These are phyloP conservation scores for Salmo trutta DNA, from an alignment of 2,797 vertebrate genomes.

Conservation along the genomic window DNA sequence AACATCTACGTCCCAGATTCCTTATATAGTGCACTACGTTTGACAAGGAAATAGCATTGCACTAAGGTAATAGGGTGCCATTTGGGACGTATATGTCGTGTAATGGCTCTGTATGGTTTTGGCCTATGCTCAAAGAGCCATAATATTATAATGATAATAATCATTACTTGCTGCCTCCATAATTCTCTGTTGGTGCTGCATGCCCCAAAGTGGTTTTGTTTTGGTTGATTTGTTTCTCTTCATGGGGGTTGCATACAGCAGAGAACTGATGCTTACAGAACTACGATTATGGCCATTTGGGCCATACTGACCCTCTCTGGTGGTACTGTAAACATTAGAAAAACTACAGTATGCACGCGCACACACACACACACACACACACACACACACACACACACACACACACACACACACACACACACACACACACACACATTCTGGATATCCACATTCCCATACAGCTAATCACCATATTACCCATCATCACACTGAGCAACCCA, in stretches of 20 bases:
- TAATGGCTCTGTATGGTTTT: not conserved
- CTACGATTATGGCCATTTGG: not conserved
- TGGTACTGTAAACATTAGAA: not conserved
- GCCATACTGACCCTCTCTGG: not conserved
- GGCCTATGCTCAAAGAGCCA: not conserved
- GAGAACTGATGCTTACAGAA: conserved; percentile 1
- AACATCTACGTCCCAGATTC: too few species aligned
- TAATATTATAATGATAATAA: not conserved
- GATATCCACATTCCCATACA: not conserved
- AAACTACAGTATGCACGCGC: conserved; percentile 9
- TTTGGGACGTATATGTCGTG: not conserved
- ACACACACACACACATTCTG: not conserved
- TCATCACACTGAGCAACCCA: not conserved
- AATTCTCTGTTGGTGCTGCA: conserved; percentile 13
- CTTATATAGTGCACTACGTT: too few species aligned
- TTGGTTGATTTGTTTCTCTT: conserved; percentile 19
- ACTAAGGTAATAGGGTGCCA: not conserved
- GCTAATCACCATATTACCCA: conserved; percentile 4
- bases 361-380: not conserved
- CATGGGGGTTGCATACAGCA: not conserved
- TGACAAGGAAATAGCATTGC: too few species aligned
- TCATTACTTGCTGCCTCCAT: not conserved
- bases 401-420: not conserved
- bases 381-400: not conserved
- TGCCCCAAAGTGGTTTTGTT: conserved; percentile 11